Evolutionary conservation across 1,140 invertebrate species (phyloP).

Genomic region (Saxidomus purpurata): DNA sequence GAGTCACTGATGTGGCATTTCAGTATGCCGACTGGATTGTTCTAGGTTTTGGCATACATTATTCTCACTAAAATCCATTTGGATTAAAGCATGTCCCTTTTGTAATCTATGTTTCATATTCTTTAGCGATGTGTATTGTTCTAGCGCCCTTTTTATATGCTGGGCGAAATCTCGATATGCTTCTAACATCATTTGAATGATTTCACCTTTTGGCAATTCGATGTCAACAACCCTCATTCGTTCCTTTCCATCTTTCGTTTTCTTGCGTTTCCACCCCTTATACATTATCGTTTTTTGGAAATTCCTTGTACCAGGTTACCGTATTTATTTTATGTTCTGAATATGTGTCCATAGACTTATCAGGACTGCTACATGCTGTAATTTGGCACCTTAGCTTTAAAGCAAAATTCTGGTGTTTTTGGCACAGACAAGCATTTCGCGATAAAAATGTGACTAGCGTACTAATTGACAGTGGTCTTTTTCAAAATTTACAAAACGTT

Average conservation of each 20-base stretch:
- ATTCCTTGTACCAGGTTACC: background rate
- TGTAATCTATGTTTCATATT: constrained; percentile 59
- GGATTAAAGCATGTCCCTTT: constrained; percentile 25
- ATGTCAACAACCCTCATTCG: constrained; percentile 45
- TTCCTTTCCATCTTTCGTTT: constrained; percentile 39
- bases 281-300: background rate
- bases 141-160: constrained; percentile 29
- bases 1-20: constrained; percentile 56
- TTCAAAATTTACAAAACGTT: constrained; percentile 40
- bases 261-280: constrained; percentile 49
- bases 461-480: background rate
- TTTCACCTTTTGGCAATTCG: constrained; percentile 40
- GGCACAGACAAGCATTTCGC: constrained; percentile 21
- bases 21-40: constrained; percentile 69
- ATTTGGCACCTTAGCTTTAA: constrained; percentile 26
- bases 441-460: constrained; percentile 17
- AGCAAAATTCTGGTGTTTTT: constrained; percentile 18
- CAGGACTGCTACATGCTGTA: background rate
- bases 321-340: background rate
- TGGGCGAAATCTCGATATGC: constrained; percentile 19
- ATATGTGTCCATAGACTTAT: constrained; percentile 20
- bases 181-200: constrained; percentile 31
- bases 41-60: constrained; percentile 53
- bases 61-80: constrained; percentile 71
- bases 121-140: constrained; percentile 33